Conservation (phyloP, 2,888 invertebrate genomes). For the Phaonia tiefii region DNA sequence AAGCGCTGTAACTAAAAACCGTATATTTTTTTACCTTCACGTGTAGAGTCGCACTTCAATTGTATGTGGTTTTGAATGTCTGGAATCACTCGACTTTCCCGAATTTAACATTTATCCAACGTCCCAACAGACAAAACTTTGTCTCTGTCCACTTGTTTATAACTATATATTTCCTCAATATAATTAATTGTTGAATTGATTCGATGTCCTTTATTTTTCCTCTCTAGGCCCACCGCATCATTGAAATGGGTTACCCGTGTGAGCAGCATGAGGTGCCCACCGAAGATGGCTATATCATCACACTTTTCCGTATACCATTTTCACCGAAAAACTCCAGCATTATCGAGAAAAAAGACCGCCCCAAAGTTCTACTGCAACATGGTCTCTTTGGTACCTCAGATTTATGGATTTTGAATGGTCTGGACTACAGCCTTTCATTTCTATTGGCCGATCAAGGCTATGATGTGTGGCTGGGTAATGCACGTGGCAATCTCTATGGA, state of each 20-base stretch:
- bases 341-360: slow-evolving; percentile 70
- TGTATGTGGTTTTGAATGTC: too few species aligned
- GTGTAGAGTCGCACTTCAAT: too few species aligned
- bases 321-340: slow-evolving; percentile 66
- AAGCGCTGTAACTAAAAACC: too few species aligned
- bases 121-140: too few species aligned
- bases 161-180: too few species aligned
- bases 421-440: slow-evolving; percentile 72
- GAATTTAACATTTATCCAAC: too few species aligned
- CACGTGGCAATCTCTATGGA: slow-evolving; percentile 73
- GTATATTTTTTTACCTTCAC: too few species aligned
- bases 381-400: slow-evolving; percentile 75
- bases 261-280: slow-evolving; percentile 83
- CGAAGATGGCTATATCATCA: slow-evolving; percentile 74
- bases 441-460: slow-evolving; percentile 76
- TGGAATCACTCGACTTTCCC: too few species aligned
- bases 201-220: too few species aligned
- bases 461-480: slow-evolving; percentile 78
- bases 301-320: slow-evolving; percentile 73
- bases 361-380: slow-evolving; percentile 82
- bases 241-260: slow-evolving; percentile 82
- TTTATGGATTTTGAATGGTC: slow-evolving; percentile 73
- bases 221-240: slow-evolving; percentile 71
- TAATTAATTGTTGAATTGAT: too few species aligned
- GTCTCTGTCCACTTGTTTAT: too few species aligned